phyloP scores from a whole-genome alignment of 2,888 invertebrate species.

The Shargacucullia verbasci region DNA sequence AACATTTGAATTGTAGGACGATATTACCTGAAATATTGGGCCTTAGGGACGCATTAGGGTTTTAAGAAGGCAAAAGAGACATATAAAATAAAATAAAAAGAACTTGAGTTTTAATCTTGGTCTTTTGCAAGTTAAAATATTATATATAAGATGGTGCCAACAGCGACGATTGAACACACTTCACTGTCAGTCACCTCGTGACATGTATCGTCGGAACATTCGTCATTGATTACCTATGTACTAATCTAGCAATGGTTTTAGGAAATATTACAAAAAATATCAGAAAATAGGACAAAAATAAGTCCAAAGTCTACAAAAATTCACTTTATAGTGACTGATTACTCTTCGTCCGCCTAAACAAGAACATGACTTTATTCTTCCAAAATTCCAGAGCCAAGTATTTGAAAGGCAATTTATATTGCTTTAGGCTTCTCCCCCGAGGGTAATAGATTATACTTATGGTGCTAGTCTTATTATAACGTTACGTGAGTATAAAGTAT shows the following conservation, averaged over 20 bases:
- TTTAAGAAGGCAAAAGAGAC: slow-evolving; percentile 20
- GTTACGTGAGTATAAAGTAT: slow-evolving; percentile 49
- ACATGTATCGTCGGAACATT: no score
- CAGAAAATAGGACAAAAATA: slow-evolving; percentile 10
- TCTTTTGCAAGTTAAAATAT: background rate
- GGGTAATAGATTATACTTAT: slow-evolving; percentile 57
- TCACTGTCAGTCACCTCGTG: no score
- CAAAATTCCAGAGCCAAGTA: slow-evolving; percentile 45
- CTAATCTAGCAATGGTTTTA: no score
- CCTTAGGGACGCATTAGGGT: slow-evolving; percentile 25
- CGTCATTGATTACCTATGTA: no score
- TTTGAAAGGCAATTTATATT: slow-evolving; percentile 60
- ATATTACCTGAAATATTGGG: slow-evolving; percentile 27
- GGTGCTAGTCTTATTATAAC: slow-evolving; percentile 48
- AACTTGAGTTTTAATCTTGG: background rate
- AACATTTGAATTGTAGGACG: slow-evolving; percentile 17
- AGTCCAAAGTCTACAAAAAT: slow-evolving; percentile 16
- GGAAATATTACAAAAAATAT: no score
- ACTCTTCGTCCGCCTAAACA: slow-evolving; percentile 39
- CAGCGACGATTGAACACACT: no score
- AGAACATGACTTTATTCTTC: slow-evolving; percentile 49
- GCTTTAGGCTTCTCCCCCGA: slow-evolving; percentile 54
- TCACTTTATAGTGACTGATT: slow-evolving; percentile 44
- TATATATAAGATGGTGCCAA: no score
- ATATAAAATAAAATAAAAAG: slow-evolving; percentile 21